A percentile compares a stretch with the other conserved stretches of the same genome.
These are phyloP conservation scores for Collichthys lucidus DNA, from an alignment of 2,113 vertebrate species.

Conservation along the genomic window DNA sequence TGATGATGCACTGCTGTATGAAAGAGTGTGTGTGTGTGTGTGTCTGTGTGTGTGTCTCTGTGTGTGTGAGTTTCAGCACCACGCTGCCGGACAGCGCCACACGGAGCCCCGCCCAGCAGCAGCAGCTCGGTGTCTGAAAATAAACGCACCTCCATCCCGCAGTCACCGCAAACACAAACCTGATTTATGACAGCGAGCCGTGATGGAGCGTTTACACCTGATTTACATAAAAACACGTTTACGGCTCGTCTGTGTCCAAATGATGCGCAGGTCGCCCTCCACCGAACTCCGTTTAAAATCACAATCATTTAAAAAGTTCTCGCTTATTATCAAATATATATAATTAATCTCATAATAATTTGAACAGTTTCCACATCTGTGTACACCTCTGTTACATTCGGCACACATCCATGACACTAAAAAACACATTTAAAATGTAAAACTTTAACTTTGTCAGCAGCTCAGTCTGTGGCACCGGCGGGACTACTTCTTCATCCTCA, in stretches of 20 bases:
- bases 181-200: neutral
- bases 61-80: constrained; percentile 60
- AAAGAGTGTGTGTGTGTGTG: neutral
- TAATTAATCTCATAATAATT: rapidly evolving
- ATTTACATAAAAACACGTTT: too few species aligned
- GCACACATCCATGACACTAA: rapidly evolving
- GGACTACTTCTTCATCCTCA: rapidly evolving
- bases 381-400: neutral
- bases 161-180: neutral
- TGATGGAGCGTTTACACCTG: too few species aligned
- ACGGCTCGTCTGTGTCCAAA: neutral
- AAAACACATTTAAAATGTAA: neutral
- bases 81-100: constrained; percentile 49
- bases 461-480: rapidly evolving
- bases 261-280: neutral
- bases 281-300: neutral
- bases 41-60: neutral
- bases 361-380: rapidly evolving
- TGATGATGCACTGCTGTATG: too few species aligned
- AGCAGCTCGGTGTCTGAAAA: neutral
- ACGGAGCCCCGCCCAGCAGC: constrained; percentile 51
- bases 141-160: constrained; percentile 27
- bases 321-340: rapidly evolving
- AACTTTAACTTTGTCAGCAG: neutral
- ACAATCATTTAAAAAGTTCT: rapidly evolving